Evolutionary conservation across 37 sponge, comb jelly and placozoan genomes (phyloP), one percentile per base, ranked within the genome.

Genomic region (Chondrilla cf. caribensis): DNA sequence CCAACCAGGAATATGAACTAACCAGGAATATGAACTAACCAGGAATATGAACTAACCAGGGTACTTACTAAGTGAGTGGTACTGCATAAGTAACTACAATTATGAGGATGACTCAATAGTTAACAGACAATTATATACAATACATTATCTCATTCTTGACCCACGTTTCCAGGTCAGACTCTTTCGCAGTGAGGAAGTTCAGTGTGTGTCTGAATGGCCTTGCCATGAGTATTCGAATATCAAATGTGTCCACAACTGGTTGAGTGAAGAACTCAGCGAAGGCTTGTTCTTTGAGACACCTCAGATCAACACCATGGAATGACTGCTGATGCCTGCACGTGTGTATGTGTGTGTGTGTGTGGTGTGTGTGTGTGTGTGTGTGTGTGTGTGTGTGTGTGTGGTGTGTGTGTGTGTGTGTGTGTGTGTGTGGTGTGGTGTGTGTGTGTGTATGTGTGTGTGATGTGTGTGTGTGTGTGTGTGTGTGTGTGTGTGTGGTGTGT

Each of bases 221-320:
- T 5, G 97, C 92, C 55, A 94, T 75, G 64, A 97, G 81, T 19
- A 97, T 85, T 18, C 97, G 92, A 19, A 88, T 51, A 70, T 97
- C 97, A 89, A 97, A 97, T 4, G 95, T 94, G 54, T 95, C 96
- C 68, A 98, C 95, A 5, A 98, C 62, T 0, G 99, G 99, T 77
- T 98, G 99, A 58, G 71, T 88, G 86, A 93, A 94, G 88, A 94
- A 96, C 86, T 98, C 99, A 24, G 83, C 88, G 41, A 88, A 71
- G 0, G 99, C 97, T 18, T 68, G 60, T 1, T 83, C 55, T 0
- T 84, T 79, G 71, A 98, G 84, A 42, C 79, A 76, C 22, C 95
- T 84, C 60, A 98, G 58, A 62, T 98, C 88, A 15, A 98, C 83
- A 14, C 97, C 97, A 87, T 98, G 84, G 85, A 98, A 98, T 59